Base-by-base conservation (phyloP, 2,113 vertebrate species). In the Campylomormyrus tamandua region DNA sequence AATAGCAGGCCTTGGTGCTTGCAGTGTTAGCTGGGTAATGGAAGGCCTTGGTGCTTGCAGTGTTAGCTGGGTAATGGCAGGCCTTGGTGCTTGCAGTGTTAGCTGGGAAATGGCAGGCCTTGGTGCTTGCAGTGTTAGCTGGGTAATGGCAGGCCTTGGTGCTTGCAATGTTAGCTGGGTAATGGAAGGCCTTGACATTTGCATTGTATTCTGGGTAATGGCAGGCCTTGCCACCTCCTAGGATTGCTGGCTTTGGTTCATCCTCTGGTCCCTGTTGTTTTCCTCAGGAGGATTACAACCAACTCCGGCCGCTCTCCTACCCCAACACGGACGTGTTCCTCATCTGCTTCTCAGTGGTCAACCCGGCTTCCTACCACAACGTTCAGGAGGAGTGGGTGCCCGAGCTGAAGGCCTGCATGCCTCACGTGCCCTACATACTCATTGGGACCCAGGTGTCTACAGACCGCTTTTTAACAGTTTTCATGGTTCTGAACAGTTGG, bases 341-440 rank as follows among this genome's bases (percentile, higher is more conserved):
- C 90, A 97, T 98, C 95, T 98, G 97, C 92, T 98, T 98, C 93
- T 98, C 97, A 0, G 97, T 98, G 24, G 97, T 98, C 10, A 97
- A 97, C 87, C 97, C 97, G 1, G 97, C 97, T 86, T 98, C 97
- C 0, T 98, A 97, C 91, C 97, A 97, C 94, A 98, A 98, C 0
- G 96, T 97, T 87, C 97, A 97, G 92, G 97, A 98, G 89, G 97
- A 98, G 50, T 98, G 97, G 97, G 97, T 98, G 17, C 96, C 97
- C 0, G 97, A 98, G 90, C 95, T 98, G 85, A 97, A 96, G 88
- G 96, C 95, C 89, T 96, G 96, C 94, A 97, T 97, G 97, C 97
- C 97, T 31, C 96, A 97, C 0, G 96, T 98, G 92, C 97, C 97
- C 90, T 97, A 97, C 0, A 96, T 98, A 91, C 96, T 98, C 92